phyloP scores from a whole-genome alignment of 1,140 invertebrate species.

The Hestina assimilis region DNA sequence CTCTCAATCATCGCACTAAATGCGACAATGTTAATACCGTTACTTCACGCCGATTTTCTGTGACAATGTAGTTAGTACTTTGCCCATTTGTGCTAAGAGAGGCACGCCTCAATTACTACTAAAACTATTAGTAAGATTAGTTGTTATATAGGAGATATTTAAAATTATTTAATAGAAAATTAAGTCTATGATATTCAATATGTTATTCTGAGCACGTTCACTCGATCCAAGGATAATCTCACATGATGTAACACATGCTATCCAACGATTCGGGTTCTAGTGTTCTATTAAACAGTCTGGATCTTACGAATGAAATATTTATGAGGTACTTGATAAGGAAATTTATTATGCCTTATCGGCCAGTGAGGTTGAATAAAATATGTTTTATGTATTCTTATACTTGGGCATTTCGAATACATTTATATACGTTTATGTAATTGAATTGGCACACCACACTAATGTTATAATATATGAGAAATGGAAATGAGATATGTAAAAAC shows the following conservation, averaged over 20 bases:
- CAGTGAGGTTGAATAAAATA: constrained; percentile 1
- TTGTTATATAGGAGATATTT: neutral
- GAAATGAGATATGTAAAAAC: no score
- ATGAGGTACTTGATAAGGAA: neutral
- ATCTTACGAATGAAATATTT: neutral
- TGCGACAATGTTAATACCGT: no score
- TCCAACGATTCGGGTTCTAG: neutral
- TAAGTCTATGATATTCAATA: neutral
- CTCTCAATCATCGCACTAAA: no score
- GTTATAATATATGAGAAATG: no score
- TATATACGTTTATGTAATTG: neutral
- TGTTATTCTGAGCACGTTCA: neutral
- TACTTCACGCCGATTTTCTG: no score
- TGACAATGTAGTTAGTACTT: no score
- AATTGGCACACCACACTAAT: neutral
- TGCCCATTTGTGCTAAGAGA: no score
- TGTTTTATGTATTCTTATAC: neutral
- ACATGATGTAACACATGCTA: neutral
- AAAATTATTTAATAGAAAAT: neutral
- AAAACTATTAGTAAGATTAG: neutral
- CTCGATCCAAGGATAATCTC: neutral
- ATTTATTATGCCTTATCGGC: neutral
- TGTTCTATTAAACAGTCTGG: neutral
- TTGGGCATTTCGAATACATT: neutral
- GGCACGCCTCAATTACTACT: no score